A percentile compares a stretch with the other conserved stretches of the same genome.
These are phyloP conservation scores for Acleris holmiana DNA, from an alignment of 2,888 invertebrate genomes.

Conservation along the genomic window DNA sequence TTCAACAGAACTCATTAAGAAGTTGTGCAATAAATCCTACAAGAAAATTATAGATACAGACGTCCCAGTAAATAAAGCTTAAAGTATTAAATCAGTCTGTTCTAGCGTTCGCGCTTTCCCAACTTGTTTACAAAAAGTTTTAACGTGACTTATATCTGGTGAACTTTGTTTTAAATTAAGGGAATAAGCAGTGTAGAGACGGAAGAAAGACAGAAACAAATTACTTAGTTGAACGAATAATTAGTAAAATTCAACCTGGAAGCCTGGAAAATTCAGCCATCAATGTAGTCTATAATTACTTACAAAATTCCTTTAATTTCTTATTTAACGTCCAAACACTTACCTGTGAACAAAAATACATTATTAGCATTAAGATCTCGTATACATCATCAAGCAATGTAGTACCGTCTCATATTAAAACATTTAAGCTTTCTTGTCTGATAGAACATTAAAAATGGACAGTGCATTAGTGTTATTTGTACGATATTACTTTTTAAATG, in stretches of 20 bases:
- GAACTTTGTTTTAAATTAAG: conserved; percentile 58
- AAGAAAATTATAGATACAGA: conserved; percentile 70
- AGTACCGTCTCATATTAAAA: conserved; percentile 41
- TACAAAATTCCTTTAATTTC: conserved; percentile 7
- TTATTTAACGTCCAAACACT: conserved; percentile 37
- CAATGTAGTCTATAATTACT: conserved; percentile 13
- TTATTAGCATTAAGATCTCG: conserved; percentile 50
- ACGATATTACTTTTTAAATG: conserved; percentile 70
- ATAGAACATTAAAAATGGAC: conserved; percentile 77
- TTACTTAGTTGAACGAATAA: conserved; percentile 40
- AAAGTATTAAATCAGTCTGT: conserved; percentile 78
- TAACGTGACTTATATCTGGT: conserved; percentile 74
- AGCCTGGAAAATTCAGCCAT: conserved; percentile 8
- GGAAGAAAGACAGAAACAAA: conserved; percentile 49
- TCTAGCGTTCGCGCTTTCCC: conserved; percentile 52
- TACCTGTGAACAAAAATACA: conserved; percentile 64
- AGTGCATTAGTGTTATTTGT: conserved; percentile 78
- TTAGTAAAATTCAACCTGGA: conserved; percentile 8
- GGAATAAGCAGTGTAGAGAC: conserved; percentile 44
- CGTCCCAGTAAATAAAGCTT: conserved; percentile 78
- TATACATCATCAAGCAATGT: conserved; percentile 43
- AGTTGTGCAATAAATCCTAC: conserved; percentile 73
- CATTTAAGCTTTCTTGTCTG: conserved; percentile 59
- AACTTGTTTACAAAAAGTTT: conserved; percentile 71
- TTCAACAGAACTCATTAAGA: conserved; percentile 64